phyloP scores from a whole-genome alignment of 1,140 invertebrate genomes.

The Scylla paramamosain region DNA sequence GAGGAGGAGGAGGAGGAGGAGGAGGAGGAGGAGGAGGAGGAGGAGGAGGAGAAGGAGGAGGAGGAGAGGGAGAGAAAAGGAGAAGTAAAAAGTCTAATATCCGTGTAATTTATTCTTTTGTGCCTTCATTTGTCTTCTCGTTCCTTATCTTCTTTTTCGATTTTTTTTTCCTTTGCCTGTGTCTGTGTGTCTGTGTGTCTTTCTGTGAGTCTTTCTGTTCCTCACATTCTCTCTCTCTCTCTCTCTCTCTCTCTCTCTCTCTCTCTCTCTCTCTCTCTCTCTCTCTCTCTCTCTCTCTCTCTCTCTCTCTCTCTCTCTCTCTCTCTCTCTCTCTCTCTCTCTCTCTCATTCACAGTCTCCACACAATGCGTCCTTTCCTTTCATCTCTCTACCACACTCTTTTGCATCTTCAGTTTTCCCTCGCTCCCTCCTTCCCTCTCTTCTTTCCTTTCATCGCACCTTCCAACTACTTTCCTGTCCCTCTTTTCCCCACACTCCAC shows the following conservation, averaged over 20 bases:
- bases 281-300: background rate
- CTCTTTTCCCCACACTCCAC: background rate
- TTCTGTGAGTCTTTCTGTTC: background rate
- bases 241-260: background rate
- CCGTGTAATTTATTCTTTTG: background rate
- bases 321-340: slow-evolving; percentile 15
- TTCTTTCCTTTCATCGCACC: background rate
- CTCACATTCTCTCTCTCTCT: background rate
- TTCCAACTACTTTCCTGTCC: background rate
- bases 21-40: no score
- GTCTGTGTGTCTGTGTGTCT: background rate
- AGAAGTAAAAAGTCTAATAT: background rate
- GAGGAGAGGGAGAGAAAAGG: background rate
- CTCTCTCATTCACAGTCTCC: background rate
- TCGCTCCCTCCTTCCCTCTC: background rate
- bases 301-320: slow-evolving; percentile 34
- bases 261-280: background rate
- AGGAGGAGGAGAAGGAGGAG: background rate
- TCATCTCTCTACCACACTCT: background rate
- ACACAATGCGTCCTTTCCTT: background rate
- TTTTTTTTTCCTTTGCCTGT: background rate
- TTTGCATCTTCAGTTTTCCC: background rate
- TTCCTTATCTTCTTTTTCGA: background rate
- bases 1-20: background rate
- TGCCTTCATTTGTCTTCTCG: background rate